Conservation (phyloP, 2,888 invertebrate genomes). For the Panzeria rudis region DNA sequence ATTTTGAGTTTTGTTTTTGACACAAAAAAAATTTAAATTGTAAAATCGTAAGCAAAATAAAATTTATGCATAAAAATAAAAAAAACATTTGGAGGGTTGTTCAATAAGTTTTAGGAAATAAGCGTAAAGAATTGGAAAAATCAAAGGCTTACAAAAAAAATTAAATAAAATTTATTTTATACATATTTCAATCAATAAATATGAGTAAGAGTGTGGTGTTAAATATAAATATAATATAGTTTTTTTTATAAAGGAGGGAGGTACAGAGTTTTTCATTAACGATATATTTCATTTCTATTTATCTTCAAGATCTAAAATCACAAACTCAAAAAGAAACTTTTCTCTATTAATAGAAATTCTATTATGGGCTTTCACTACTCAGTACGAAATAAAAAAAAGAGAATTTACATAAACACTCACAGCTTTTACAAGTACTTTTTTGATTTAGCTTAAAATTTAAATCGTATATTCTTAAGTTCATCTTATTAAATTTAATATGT, state of each 20-base stretch:
- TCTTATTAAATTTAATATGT: neutral
- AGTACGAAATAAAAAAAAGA: neutral
- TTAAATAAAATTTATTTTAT: conserved; percentile 7
- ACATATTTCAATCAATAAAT: conserved; percentile 4
- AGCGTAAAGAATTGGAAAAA: conserved; percentile 48
- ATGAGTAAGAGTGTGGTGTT: conserved; percentile 16
- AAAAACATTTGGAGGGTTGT: conserved; percentile 45
- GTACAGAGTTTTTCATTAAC: conserved; percentile 69
- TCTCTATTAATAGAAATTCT: conserved; percentile 12
- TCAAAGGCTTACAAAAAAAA: neutral
- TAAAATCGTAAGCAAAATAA: neutral
- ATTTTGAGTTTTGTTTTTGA: conserved; percentile 54
- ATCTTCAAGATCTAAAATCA: conserved; percentile 4
- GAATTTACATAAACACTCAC: conserved; percentile 42
- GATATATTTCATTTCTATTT: conserved; percentile 48
- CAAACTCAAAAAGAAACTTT: conserved; percentile 25
- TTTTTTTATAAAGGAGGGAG: conserved; percentile 58
- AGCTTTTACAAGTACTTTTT: conserved; percentile 54
- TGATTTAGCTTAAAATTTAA: conserved; percentile 1
- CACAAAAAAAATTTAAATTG: conserved; percentile 10
- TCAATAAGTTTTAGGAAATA: conserved; percentile 45
- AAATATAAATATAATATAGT: conserved; percentile 18
- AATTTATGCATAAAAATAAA: neutral
- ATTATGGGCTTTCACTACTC: neutral
- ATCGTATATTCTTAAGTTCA: conserved; percentile 11